A percentile compares a stretch with the other conserved stretches of the same genome.
phyloP scores from a whole-genome alignment of 2,888 invertebrate species.

The Hypomecis atomaria region DNA sequence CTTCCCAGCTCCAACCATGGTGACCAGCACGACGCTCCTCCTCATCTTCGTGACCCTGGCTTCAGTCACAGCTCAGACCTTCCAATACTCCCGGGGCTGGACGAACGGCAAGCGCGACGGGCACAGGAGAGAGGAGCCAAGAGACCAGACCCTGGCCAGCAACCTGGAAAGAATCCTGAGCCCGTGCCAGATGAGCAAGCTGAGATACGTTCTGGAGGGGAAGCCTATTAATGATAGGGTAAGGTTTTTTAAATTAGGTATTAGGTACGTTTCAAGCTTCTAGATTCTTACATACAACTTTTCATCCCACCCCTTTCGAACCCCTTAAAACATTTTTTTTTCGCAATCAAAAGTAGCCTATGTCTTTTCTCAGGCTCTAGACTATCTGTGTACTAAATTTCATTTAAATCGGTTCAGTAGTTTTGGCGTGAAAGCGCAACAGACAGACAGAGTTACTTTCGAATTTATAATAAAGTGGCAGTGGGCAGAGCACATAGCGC shows the following conservation, averaged over 20 bases:
- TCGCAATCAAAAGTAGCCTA: too few relatives aligned
- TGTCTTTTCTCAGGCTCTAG: too few relatives aligned
- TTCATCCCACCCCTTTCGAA: too few relatives aligned
- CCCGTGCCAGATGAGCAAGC: constrained; percentile 80
- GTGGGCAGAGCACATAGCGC: too few relatives aligned
- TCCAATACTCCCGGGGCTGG: constrained; percentile 92
- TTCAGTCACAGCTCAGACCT: constrained; percentile 86
- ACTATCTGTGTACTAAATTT: too few relatives aligned
- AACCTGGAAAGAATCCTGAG: constrained; percentile 67
- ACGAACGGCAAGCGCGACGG: constrained; percentile 88
- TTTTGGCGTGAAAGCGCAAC: too few relatives aligned
- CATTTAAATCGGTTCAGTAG: too few relatives aligned
- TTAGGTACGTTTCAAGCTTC: too few relatives aligned
- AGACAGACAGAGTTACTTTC: too few relatives aligned
- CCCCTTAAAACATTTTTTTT: too few relatives aligned
- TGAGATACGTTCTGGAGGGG: constrained; percentile 81
- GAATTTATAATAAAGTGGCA: too few relatives aligned
- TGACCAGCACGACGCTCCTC: constrained; percentile 60
- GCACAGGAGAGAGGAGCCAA: constrained; percentile 52
- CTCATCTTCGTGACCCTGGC: constrained; percentile 74
- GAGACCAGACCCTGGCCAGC: constrained; percentile 49
- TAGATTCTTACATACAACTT: too few relatives aligned
- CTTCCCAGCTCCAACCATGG: constrained; percentile 58
- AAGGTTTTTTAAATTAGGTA: constrained; percentile 32
- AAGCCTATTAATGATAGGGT: constrained; percentile 78